A percentile compares a stretch with the other conserved stretches of the same genome.
Evolutionary conservation across 53 echinoderm and acorn worm species (phyloP).

Genomic region (Mesocentrotus franciscanus): DNA sequence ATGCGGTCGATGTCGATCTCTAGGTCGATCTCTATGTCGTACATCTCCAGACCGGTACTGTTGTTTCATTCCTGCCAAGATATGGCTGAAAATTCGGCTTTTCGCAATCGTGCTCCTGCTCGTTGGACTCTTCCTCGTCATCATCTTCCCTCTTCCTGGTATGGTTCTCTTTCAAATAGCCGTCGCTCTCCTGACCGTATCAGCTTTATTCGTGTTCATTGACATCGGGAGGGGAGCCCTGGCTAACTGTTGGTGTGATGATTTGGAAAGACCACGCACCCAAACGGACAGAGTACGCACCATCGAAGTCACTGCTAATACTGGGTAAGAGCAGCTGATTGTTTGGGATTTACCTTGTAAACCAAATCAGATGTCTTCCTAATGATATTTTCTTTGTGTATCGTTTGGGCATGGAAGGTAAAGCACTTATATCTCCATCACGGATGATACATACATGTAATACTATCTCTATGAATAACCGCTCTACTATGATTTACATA

Average conservation of each 20-base stretch:
- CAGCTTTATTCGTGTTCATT: slow-evolving; percentile 7
- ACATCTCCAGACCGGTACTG: slow-evolving; percentile 43
- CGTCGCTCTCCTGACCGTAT: slow-evolving; percentile 22
- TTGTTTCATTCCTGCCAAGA: slow-evolving; percentile 48
- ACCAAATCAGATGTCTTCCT: no score
- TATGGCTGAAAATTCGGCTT: slow-evolving; percentile 54
- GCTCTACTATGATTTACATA: no score
- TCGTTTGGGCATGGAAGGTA: no score
- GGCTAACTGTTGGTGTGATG: slow-evolving; percentile 15
- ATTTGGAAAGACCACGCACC: neutral
- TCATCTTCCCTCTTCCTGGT: slow-evolving; percentile 59
- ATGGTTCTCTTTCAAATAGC: slow-evolving; percentile 47
- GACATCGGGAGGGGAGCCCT: slow-evolving; percentile 47
- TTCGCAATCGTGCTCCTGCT: neutral
- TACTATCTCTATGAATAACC: no score
- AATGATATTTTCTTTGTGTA: no score
- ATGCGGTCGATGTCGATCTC: slow-evolving; percentile 8
- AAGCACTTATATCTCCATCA: no score
- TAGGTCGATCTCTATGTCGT: neutral
- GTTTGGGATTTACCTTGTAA: no score
- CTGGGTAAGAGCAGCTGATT: neutral
- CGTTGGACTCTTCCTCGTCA: slow-evolving; percentile 52
- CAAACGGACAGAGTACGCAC: slow-evolving; percentile 18
- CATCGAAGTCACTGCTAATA: slow-evolving; percentile 40
- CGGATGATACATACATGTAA: no score